Evolutionary conservation across 1,140 invertebrate genomes (phyloP).

Genomic region (Eriocheir sinensis): DNA sequence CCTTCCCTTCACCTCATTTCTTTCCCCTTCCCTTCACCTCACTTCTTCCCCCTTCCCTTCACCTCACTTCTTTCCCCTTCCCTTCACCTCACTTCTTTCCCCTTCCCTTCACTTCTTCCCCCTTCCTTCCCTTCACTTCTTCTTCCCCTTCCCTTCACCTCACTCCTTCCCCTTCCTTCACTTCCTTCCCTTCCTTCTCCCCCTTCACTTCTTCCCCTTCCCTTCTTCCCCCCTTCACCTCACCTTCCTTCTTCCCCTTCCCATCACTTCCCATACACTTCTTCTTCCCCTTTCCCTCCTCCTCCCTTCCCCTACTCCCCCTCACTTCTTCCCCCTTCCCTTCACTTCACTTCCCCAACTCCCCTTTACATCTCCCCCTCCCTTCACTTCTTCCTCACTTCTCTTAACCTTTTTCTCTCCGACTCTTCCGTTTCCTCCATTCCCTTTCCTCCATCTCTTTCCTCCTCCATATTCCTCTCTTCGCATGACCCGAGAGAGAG

Average conservation of each 20-base stretch:
- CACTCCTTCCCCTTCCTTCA: too few relatives aligned
- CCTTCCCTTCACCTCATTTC: background rate
- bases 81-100: background rate
- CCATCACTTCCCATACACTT: background rate
- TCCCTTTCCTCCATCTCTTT: background rate
- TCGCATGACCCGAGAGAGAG: background rate
- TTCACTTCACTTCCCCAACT: background rate
- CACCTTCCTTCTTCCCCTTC: background rate
- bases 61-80: background rate
- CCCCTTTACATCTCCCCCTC: too few relatives aligned
- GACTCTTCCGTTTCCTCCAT: background rate
- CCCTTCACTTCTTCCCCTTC: background rate
- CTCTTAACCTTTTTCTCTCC: slow-evolving; percentile 30
- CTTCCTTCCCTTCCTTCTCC: background rate
- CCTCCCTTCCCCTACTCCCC: slow-evolving; percentile 38
- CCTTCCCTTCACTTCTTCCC: background rate
- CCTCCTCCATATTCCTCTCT: background rate
- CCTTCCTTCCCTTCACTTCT: background rate
- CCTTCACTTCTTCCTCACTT: slow-evolving; percentile 15
- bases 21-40: background rate
- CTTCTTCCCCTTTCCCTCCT: slow-evolving; percentile 42
- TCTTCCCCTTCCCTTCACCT: too few relatives aligned
- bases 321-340: background rate
- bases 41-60: background rate
- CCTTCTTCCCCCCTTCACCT: background rate